phyloP scores from a whole-genome alignment of 2,888 invertebrate genomes.

The Eupelmus urozonus region DNA sequence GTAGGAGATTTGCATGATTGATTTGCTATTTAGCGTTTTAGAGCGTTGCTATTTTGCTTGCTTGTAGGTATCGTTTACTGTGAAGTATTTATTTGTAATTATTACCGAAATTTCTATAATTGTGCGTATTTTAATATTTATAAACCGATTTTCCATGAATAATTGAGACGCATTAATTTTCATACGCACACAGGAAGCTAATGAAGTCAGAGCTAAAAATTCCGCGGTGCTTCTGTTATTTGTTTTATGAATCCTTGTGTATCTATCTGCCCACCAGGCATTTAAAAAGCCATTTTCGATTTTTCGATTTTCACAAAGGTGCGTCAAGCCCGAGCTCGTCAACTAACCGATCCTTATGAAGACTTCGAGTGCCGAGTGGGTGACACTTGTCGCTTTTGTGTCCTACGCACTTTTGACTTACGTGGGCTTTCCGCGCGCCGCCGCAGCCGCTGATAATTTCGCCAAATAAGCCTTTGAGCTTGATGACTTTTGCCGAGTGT shows the following conservation, averaged over 20 bases:
- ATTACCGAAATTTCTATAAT: no score
- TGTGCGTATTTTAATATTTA: no score
- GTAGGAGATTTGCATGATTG: conserved; percentile 2
- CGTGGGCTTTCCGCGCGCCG: background rate
- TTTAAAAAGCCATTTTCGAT: background rate
- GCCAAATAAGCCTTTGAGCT: conserved; percentile 7
- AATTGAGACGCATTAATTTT: no score
- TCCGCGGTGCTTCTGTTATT: background rate
- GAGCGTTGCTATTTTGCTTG: no score
- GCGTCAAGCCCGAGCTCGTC: conserved; percentile 59
- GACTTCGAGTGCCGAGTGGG: conserved; percentile 64
- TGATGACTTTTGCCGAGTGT: conserved; percentile 11
- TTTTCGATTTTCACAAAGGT: conserved; percentile 15
- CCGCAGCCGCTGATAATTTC: conserved; percentile 30
- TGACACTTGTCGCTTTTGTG: conserved; percentile 51
- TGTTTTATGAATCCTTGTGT: conserved; percentile 2
- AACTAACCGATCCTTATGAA: conserved; percentile 58
- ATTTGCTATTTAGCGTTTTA: background rate
- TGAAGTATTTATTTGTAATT: no score
- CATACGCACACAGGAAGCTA: no score
- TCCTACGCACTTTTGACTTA: no score
- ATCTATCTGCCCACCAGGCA: background rate
- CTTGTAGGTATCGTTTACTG: no score
- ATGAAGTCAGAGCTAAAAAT: conserved; percentile 32
- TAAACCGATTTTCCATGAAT: no score